Evolutionary conservation across 23 tunicate species (phyloP).

Genomic region (Phallusia fumigata): DNA sequence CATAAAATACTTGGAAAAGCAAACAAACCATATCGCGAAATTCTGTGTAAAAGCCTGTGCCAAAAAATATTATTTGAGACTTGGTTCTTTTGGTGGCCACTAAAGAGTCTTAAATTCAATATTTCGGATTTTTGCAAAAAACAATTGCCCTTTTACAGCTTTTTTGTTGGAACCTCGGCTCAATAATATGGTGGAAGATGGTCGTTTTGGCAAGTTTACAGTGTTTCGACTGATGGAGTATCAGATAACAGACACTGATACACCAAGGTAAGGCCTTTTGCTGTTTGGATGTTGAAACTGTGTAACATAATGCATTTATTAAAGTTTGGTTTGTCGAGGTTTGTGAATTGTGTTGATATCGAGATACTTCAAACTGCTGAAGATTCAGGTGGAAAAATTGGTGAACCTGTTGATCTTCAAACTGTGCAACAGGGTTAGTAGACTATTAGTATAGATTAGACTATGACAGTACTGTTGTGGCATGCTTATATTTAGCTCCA

Average conservation of each 20-base stretch:
- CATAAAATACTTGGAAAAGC: too few species aligned
- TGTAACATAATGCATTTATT: too few species aligned
- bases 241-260: slow-evolving; percentile 51
- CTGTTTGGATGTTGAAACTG: too few species aligned
- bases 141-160: slow-evolving; percentile 22
- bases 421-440: neutral
- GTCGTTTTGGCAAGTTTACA: slow-evolving; percentile 33
- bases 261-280: slow-evolving; percentile 23
- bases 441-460: too few species aligned
- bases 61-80: too few species aligned
- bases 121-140: too few species aligned
- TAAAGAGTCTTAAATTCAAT: too few species aligned
- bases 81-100: too few species aligned
- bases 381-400: slow-evolving; percentile 75
- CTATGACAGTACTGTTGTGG: too few species aligned
- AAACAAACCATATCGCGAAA: too few species aligned
- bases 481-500: too few species aligned
- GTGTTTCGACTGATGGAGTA: slow-evolving; percentile 57
- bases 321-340: neutral
- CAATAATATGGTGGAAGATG: slow-evolving; percentile 60
- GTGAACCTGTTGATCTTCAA: slow-evolving; percentile 54
- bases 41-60: too few species aligned
- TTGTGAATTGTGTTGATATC: neutral
- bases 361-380: slow-evolving; percentile 58
- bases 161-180: slow-evolving; percentile 79